Evolutionary conservation across 2,797 vertebrate genomes (phyloP).

Genomic region (Microctenopoma lineatum): DNA sequence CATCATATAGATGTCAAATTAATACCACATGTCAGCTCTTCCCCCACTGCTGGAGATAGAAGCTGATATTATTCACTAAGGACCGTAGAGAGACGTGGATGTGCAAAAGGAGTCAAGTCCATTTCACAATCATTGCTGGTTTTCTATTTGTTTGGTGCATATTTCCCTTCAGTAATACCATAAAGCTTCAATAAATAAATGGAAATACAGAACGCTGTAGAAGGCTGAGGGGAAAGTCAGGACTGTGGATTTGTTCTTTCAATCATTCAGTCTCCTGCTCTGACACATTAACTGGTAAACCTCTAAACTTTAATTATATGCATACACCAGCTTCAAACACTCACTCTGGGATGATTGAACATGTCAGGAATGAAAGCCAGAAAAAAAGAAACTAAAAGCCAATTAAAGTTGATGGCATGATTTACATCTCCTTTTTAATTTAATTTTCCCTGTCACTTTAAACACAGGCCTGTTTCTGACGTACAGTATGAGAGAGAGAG

Average conservation of each 20-base stretch:
- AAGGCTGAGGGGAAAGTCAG: background rate
- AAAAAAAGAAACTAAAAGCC: constrained; percentile 18
- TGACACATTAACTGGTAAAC: constrained; percentile 17
- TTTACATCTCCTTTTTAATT: constrained; percentile 59
- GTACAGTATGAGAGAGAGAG: background rate
- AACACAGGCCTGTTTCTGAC: constrained; percentile 33
- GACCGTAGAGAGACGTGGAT: constrained; percentile 15
- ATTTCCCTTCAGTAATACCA: constrained; percentile 11
- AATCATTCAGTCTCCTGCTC: constrained; percentile 5
- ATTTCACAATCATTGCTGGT: background rate
- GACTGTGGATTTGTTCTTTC: background rate
- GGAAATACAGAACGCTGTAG: background rate
- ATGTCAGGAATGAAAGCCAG: constrained; percentile 46
- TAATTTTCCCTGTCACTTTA: constrained; percentile 43
- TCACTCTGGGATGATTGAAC: constrained; percentile 42
- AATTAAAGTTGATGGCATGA: constrained; percentile 49
- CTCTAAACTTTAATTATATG: constrained; percentile 16
- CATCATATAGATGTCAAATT: constrained; percentile 53
- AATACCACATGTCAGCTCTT: constrained; percentile 49
- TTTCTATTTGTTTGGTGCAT: constrained; percentile 5
- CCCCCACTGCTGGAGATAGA: constrained; percentile 22
- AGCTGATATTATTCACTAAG: constrained; percentile 26
- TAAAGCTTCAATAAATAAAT: background rate
- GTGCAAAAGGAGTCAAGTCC: constrained; percentile 1
- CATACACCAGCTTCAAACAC: constrained; percentile 20